Base-by-base conservation (phyloP, 2,888 invertebrate genomes). In the Megalurothrips usitatus region DNA sequence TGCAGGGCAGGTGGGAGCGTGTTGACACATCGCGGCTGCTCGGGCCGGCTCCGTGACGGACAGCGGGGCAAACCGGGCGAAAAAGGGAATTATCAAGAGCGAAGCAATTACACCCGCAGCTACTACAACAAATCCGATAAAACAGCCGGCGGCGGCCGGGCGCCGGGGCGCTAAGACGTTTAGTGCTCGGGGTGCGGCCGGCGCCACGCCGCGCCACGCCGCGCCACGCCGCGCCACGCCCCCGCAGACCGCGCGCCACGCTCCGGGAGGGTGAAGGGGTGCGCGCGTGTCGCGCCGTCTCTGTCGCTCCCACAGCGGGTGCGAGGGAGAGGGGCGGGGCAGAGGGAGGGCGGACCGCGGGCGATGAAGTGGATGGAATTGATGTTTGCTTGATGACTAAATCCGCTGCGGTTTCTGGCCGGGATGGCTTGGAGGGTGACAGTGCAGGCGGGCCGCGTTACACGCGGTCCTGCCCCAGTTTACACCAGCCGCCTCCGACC, bases 331-430 rank as follows among this genome's bases (percentile, higher is more conserved):
- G 58, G 17, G 58, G 17, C 34, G n/a, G n/a, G 8, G 9, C 14
- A 6, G 8, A 17, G 2, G 2, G 58, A 58, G 58, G 58, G 58
- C 58, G 58, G 58, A n/a, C 58, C 58, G 58, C n/a, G 58, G 58
- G 68, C 68, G 68, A 75, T 75, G 68, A 75, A 75, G 68, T 75
- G 68, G 68, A 75, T 75, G 68, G 68, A 75, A 75, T 75, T 75
- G 68, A 75, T 75, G 68, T 75, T 75, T 75, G 68, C 68, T 75
- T 75, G 68, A 75, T 75, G 68, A 75, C 68, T 75, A 75, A 75
- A 75, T 75, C 68, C 68, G 68, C 68, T 75, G 68, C 68, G 68
- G 68, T 75, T 75, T 75, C 58, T 58, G 58, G n/a, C 58, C 19
- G 58, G n/a, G 34, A 43, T 43, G 34, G 34, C 34, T n/a, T 43